Evolutionary conservation across 2,888 invertebrate species (phyloP), one percentile per base, ranked within the genome.

Genomic region (Diplazon laetatorius): DNA sequence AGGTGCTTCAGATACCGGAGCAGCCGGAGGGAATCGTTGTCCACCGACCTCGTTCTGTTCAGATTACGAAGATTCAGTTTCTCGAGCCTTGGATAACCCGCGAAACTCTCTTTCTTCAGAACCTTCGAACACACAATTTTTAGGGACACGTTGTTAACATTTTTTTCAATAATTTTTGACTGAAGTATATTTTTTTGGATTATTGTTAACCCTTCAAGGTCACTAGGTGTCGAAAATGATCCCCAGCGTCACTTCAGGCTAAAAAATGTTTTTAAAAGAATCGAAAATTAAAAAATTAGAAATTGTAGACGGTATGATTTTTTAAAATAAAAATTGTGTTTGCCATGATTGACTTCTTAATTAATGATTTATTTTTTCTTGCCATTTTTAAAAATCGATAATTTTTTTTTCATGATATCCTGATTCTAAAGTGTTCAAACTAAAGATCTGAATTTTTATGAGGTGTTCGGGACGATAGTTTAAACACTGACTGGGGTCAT

Each of bases 21-120:
- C 86, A 95, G 94, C 85, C 94, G 93, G 0, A 90, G 78, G 62
- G 95, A 94, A 89, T 95, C 94, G 80, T 94, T 94, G 90, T 97
- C 96, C 86, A 96, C 93, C 86, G 94, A 93, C 87, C 94, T 95
- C 83, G 97, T 93, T 85, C 94, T 93, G 84, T 94, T 94, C 80
- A 97, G 92, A 83, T 95, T 94, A 79, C 95, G 93, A 86, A 97
- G 93, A 86, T 95, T 95, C 74, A 97, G 92, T 87, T 94, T 94
- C 81, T 96, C 95, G 83, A 97, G 92, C 80, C 94, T 94, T 80
- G 92, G 93, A 82, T 95, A 92, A 77, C 95, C 95, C 84, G 93
- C 92, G 91, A 96, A 95, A 90, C 94, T 95, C 87, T 95, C 95
- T 86, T 93, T 92, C 80, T 94, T 93, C 78, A 97, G 93, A 88